A percentile compares a stretch with the other conserved stretches of the same genome.
These are phyloP conservation scores for Siderastrea siderea DNA, from an alignment of 92 coral and sea anemone genomes.

Conservation along the genomic window DNA sequence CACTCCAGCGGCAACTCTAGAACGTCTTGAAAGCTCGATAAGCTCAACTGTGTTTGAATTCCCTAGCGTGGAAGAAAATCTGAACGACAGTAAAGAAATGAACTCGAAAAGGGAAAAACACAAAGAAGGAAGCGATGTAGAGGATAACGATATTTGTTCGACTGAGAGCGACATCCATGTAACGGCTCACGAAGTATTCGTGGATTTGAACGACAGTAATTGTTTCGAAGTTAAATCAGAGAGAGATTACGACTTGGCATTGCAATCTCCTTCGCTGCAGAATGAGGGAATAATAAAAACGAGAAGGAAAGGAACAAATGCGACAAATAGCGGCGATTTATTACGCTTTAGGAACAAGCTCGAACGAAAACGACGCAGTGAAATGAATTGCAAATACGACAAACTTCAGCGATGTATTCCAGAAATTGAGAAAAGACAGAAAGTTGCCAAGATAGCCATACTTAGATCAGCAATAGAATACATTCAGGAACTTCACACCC, in stretches of 20 bases:
- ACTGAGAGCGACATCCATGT: not conserved
- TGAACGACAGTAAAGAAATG: not conserved
- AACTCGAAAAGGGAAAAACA: not conserved
- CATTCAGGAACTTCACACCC: slow-evolving; percentile 43
- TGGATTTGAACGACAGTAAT: not conserved
- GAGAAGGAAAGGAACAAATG: not conserved
- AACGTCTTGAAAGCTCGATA: slow-evolving; percentile 33
- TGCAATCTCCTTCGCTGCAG: not conserved
- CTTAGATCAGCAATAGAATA: slow-evolving; percentile 53
- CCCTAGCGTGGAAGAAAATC: slow-evolving; percentile 12
- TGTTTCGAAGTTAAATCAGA: not conserved
- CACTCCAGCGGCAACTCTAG: slow-evolving; percentile 53
- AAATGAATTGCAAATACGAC: slow-evolving; percentile 56
- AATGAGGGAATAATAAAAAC: not conserved
- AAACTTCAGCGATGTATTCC: slow-evolving; percentile 48
- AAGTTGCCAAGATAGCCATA: slow-evolving; percentile 56
- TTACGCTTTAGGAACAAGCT: slow-evolving; percentile 48
- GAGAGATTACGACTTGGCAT: not conserved
- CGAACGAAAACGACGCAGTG: slow-evolving; percentile 61
- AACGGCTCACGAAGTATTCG: slow-evolving; percentile 1
- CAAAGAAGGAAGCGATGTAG: not conserved
- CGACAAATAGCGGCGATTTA: not conserved
- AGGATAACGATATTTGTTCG: not conserved
- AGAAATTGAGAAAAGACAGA: slow-evolving; percentile 40
- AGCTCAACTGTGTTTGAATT: slow-evolving; percentile 34